These are phyloP conservation scores for Acanthosepion esculentum DNA, from an alignment of 2,888 invertebrate genomes.

Conservation along the genomic window DNA sequence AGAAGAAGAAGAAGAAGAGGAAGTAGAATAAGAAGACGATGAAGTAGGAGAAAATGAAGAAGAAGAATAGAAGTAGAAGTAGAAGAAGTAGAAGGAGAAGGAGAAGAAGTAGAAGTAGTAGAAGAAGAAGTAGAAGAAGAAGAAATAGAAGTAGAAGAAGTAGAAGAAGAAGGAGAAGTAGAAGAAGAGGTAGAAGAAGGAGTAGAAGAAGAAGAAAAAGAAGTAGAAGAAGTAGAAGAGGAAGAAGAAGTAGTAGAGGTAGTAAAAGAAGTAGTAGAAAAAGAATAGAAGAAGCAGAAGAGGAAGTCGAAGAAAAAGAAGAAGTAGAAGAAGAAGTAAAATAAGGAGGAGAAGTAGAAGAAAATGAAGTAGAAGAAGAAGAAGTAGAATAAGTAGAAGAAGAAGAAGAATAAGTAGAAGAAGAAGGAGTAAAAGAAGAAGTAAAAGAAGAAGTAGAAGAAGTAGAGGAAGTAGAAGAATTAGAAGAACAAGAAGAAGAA, in stretches of 20 bases:
- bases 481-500: too few relatives aligned
- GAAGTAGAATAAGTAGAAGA: not conserved
- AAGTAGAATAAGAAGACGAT: too few relatives aligned
- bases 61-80: not conserved
- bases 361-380: too few relatives aligned
- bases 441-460: not conserved
- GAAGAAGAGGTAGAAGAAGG: not conserved
- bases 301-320: not conserved
- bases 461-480: not conserved
- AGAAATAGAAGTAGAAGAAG: not conserved
- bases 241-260: too few relatives aligned
- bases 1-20: not conserved
- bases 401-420: not conserved
- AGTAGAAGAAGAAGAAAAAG: not conserved
- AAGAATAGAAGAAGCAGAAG: too few relatives aligned
- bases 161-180: fast-evolving
- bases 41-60: not conserved
- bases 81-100: too few relatives aligned
- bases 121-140: not conserved
- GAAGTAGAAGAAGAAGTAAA: not conserved
- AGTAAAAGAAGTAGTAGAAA: too few relatives aligned
- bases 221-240: too few relatives aligned
- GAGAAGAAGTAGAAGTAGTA: not conserved
- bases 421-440: not conserved
- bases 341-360: too few relatives aligned